Evolutionary conservation across 2,888 invertebrate genomes (phyloP).

Genomic region (Hecatera dysodea): DNA sequence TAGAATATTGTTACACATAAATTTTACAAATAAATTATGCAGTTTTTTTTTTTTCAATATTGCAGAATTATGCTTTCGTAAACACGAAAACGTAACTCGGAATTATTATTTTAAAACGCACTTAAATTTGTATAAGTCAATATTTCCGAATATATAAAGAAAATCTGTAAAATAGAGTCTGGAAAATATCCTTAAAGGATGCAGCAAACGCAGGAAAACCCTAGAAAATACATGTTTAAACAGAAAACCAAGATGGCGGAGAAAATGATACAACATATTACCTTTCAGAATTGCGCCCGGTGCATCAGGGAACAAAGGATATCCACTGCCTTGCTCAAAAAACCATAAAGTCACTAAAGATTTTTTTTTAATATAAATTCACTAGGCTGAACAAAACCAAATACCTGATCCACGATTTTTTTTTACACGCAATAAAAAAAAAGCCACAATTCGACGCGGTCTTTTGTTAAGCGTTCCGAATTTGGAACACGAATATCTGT

Average conservation of each 20-base stretch:
- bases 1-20: background rate
- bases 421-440: constrained; percentile 56
- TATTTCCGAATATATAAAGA: background rate
- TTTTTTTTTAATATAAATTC: constrained; percentile 25
- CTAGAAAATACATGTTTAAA: constrained; percentile 33
- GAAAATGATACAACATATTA: constrained; percentile 62
- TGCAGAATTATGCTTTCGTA: background rate
- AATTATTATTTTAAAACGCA: background rate
- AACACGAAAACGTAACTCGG: background rate
- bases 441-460: constrained; percentile 67
- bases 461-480: constrained; percentile 62
- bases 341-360: constrained; percentile 29
- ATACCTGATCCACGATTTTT: constrained; percentile 36
- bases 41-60: background rate
- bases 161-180: background rate
- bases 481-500: constrained; percentile 32
- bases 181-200: constrained; percentile 1
- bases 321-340: constrained; percentile 27
- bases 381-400: constrained; percentile 44
- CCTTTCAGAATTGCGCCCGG: constrained; percentile 59
- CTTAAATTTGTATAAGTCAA: background rate
- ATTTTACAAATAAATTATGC: background rate
- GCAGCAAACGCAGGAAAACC: background rate
- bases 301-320: constrained; percentile 68
- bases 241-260: constrained; percentile 62